These are phyloP conservation scores for Drosophila siamana DNA, from an alignment of 2,888 invertebrate genomes.

Conservation along the genomic window DNA sequence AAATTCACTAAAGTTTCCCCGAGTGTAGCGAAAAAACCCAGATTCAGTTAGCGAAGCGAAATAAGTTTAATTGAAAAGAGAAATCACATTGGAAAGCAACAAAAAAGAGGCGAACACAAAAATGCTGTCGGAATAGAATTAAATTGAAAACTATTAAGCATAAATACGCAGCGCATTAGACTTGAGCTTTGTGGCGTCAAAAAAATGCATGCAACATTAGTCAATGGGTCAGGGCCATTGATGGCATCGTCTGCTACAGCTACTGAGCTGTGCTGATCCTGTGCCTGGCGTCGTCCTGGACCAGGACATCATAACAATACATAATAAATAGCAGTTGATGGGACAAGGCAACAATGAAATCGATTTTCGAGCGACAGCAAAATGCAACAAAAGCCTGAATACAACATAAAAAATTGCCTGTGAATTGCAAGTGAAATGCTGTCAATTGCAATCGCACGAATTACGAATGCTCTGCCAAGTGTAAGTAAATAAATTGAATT, in stretches of 20 bases:
- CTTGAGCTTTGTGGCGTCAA: constrained; percentile 15
- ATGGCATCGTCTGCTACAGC: not conserved
- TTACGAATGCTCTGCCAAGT: not conserved
- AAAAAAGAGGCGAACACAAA: not conserved
- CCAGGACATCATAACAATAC: constrained; percentile 57
- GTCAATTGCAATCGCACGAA: not conserved
- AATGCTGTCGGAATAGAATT: constrained; percentile 1
- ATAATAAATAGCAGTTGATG: constrained; percentile 66
- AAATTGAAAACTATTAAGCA: constrained; percentile 29
- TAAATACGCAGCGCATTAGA: constrained; percentile 22
- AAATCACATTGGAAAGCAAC: constrained; percentile 3
- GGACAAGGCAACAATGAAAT: constrained; percentile 62
- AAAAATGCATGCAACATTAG: constrained; percentile 46
- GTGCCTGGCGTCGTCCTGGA: not conserved
- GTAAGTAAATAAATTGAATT: not conserved
- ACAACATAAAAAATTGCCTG: constrained; percentile 36
- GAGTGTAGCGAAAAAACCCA: constrained; percentile 23
- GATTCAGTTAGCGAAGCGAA: constrained; percentile 25
- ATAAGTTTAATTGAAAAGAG: constrained; percentile 50
- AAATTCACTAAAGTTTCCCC: not conserved
- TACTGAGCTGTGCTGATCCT: constrained; percentile 11
- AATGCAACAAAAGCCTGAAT: constrained; percentile 49
- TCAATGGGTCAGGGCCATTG: constrained; percentile 25
- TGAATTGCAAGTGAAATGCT: constrained; percentile 1
- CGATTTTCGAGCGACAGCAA: constrained; percentile 57